Conservation (phyloP, 2,797 vertebrate genomes). For the Sarcophilus harrisii region DNA sequence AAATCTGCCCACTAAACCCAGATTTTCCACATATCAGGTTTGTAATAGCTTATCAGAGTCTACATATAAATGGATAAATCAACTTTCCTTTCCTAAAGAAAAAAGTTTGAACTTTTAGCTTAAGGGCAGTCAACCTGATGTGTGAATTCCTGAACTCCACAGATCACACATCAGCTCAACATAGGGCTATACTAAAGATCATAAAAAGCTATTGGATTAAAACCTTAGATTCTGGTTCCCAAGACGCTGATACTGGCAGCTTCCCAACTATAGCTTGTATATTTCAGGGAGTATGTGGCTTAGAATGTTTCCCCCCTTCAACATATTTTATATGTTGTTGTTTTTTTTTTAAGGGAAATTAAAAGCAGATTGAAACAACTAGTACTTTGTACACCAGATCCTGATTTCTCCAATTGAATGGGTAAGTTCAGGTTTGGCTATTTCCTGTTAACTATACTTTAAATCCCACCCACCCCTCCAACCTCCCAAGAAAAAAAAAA, state of each 20-base stretch:
- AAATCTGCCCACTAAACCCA: constrained; percentile 12
- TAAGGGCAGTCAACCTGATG: constrained; percentile 22
- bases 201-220: background rate
- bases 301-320: background rate
- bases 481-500: constrained; percentile 34
- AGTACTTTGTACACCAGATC: background rate
- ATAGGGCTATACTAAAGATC: background rate
- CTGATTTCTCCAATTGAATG: constrained; percentile 40
- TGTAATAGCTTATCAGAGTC: background rate
- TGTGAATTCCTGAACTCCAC: constrained; percentile 1
- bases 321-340: background rate
- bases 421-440: constrained; percentile 58
- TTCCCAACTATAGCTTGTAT: constrained; percentile 19
- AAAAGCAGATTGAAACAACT: constrained; percentile 35
- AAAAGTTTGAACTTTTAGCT: constrained; percentile 21
- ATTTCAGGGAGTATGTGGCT: constrained; percentile 3
- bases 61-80: background rate
- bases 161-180: constrained; percentile 18
- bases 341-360: constrained; percentile 30
- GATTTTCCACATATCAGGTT: background rate
- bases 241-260: rapidly evolving
- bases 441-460: constrained; percentile 65
- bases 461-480: background rate
- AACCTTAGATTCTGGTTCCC: constrained; percentile 23
- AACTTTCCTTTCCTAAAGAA: background rate